Evolutionary conservation across 2,113 vertebrate species (phyloP).

Genomic region (Chloropsis cyanopogon): DNA sequence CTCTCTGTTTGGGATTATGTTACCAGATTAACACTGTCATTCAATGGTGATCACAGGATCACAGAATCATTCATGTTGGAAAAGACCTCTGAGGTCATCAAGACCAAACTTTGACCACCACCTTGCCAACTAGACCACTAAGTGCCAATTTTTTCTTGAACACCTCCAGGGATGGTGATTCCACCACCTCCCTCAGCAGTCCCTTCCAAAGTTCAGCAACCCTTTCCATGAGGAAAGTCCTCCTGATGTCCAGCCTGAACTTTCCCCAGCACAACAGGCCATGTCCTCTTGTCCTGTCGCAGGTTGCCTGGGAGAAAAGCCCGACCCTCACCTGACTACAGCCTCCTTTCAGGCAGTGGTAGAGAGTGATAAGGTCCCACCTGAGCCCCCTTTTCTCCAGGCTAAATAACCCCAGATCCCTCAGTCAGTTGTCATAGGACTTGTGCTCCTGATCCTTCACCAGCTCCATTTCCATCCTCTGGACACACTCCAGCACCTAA

Average conservation of each 20-base stretch:
- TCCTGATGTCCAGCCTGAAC: not conserved
- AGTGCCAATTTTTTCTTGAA: not conserved
- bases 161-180: not conserved
- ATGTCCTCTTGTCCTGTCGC: not conserved
- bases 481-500: not conserved
- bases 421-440: not conserved
- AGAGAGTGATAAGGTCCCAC: not conserved
- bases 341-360: not conserved
- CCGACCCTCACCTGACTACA: rapidly evolving
- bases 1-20: not conserved
- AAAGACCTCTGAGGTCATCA: not conserved
- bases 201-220: not conserved
- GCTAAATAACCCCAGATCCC: not conserved
- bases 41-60: not conserved
- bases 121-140: not conserved
- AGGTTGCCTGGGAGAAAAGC: not conserved
- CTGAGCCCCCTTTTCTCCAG: not conserved
- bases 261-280: not conserved
- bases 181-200: not conserved
- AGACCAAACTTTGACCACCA: not conserved
- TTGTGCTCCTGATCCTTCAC: not conserved
- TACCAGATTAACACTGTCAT: not conserved
- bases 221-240: not conserved
- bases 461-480: not conserved
- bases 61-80: not conserved